Base-by-base conservation (phyloP, 2,113 vertebrate genomes). In the Brienomyrus longianalis region DNA sequence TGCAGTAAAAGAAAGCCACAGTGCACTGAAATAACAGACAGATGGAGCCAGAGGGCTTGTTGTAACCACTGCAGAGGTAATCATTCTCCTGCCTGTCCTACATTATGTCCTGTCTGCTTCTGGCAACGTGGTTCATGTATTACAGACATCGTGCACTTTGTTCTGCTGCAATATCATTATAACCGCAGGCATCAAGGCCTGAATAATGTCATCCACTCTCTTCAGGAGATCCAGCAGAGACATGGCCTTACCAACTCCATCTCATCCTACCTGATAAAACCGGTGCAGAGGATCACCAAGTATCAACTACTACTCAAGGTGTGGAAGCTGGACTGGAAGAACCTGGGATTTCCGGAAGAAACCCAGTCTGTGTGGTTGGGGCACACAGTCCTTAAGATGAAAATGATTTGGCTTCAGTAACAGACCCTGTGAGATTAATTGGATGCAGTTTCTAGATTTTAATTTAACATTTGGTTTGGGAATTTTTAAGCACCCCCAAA, bases 201-300 rank as follows among this genome's bases (percentile, higher is more conserved):
- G 27, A 80, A 31, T 15, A 31, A 84, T 56, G 27, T 23, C 2
- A 50, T 88, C 35, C 90, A 90, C 51, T 45, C 90, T 92, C 90
- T 92, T 93, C 92, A 99, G 98, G 98, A 99, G 94, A 99, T 99
- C 84, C 98, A 99, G 93, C 98, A 99, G 94, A 97, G 96, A 90
- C 98, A 98, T 0, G 97, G 97, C 48, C 96, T 99, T 94, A 97
- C 97, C 85, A 99, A 99, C 94, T 99, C 98, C 90, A 99, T 99
- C 94, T 99, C 98, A 91, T 99, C 98, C 91, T 99, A 99, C 93
- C 97, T 99, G 93, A 99, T 99, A 93, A 99, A 99, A 93, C 98
- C 98, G 13, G 98, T 99, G 56, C 98, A 99, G 95, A 97, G 98
- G 94, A 99, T 99, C 96, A 99, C 98, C 83, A 99, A 99, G 92